Base-by-base conservation (phyloP, 2,888 invertebrate species). In the Dicroscelio sp. region DNA sequence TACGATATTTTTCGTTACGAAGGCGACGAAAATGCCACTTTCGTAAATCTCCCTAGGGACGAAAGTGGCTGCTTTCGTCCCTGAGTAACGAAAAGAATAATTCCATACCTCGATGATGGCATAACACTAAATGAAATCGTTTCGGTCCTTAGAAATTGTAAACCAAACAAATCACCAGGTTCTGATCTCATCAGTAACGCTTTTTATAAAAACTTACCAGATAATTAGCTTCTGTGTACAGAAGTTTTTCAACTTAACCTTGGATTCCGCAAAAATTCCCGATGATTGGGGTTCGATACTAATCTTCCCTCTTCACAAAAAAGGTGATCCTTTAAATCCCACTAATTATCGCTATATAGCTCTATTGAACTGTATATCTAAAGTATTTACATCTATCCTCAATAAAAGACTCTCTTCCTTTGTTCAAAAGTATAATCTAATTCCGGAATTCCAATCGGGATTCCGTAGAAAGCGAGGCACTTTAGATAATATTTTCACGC, bases 241-340 rank as follows among this genome's bases (percentile, higher is more conserved):
- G 25, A 17, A 23, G 1, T 20, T 82, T 12, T 88, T 83, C 27
- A 88, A 88, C 35, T 75, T 60, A 69, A 82, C 76, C 17, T 30
- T 83, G 35, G 43, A 48, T 1, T n/a, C 20, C 3, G 82, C 69
- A 55, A 63, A 71, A 58, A 35, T 67, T 20, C 75, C 73, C 0
- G 10, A 10, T 30, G 71, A 71, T 14, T 88, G 78, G 78, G 27
- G 83, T 10, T 25, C 2, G 14, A 31, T 88, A 20, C 20, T 48
- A 43, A 55, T 88, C 20, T 83, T 58, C 25, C 75, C 83, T 43
- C 43, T 88, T 17, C 78, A 43, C 31, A 83, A 88, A 69, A 83
- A 88, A 55, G 82, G 82, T 2, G 52, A 63, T 35, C 2, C 43
- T 58, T 27, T 58, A 20, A 25, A 69, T 10, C 82, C 69, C 14